These are phyloP conservation scores for Petrocephalus sullivani DNA, from an alignment of 2,797 vertebrate genomes.

Conservation along the genomic window DNA sequence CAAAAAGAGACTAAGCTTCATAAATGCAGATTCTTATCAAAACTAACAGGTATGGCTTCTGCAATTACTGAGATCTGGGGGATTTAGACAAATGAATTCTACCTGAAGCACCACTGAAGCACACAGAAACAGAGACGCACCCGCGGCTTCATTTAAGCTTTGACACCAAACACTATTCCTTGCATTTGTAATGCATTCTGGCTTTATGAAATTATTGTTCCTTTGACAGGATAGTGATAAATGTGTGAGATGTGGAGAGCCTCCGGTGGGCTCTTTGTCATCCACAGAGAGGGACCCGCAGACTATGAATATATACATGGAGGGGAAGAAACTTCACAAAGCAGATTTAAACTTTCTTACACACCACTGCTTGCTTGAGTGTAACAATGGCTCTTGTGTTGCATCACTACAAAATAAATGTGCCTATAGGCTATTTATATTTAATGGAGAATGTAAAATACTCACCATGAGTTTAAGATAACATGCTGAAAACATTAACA, in stretches of 20 bases:
- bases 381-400: neutral
- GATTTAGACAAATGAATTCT: neutral
- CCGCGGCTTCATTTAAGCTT: neutral
- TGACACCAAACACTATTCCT: slow-evolving; percentile 24
- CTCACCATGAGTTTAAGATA: neutral
- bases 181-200: slow-evolving; percentile 32
- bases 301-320: slow-evolving; percentile 33
- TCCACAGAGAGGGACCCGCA: slow-evolving; percentile 25
- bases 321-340: neutral
- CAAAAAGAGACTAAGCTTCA: neutral
- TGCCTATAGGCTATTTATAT: neutral
- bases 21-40: neutral
- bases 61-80: neutral
- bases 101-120: neutral
- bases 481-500: neutral
- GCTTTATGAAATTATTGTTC: slow-evolving; percentile 35
- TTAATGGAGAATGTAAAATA: neutral
- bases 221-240: slow-evolving; percentile 35
- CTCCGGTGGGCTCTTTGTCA: slow-evolving; percentile 37
- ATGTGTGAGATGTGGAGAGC: slow-evolving; percentile 26
- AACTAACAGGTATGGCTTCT: neutral
- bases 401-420: neutral
- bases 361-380: neutral
- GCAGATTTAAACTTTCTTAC: neutral
- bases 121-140: neutral